phyloP scores from a whole-genome alignment of 2,888 invertebrate species.

The Harpagoxenus sublaevis region DNA sequence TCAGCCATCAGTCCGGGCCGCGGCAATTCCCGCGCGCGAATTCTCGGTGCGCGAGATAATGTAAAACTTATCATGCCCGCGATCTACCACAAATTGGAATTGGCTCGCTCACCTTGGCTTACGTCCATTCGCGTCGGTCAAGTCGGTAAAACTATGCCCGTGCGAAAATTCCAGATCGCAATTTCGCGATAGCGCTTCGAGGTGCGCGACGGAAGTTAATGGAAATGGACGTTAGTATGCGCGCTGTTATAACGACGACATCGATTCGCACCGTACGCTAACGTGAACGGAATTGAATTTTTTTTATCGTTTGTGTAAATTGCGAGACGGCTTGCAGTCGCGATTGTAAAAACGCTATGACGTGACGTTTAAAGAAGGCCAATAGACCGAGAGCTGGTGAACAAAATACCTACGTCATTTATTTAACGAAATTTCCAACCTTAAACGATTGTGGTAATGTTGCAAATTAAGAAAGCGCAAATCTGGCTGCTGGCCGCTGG shows the following conservation, averaged over 20 bases:
- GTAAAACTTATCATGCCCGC: conserved; percentile 31
- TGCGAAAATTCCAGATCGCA: conserved; percentile 39
- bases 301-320: conserved; percentile 14
- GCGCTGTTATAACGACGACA: background rate
- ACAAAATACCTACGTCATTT: no score
- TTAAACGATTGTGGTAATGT: no score
- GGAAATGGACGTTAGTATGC: background rate
- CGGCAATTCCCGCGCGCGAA: conserved; percentile 7
- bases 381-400: no score
- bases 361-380: conserved; percentile 76
- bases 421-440: no score
- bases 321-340: background rate
- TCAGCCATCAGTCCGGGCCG: background rate
- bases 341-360: conserved; percentile 61
- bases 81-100: conserved; percentile 46
- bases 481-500: no score
- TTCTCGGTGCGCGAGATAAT: conserved; percentile 32
- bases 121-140: conserved; percentile 13
- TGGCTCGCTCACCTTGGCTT: conserved; percentile 40
- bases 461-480: no score
- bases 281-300: conserved; percentile 15
- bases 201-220: conserved; percentile 19
- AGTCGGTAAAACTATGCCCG: background rate
- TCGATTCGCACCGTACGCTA: background rate
- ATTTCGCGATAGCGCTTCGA: conserved; percentile 32